Conservation (phyloP, 2,888 invertebrate species). For the Siphlonurus alternatus region DNA sequence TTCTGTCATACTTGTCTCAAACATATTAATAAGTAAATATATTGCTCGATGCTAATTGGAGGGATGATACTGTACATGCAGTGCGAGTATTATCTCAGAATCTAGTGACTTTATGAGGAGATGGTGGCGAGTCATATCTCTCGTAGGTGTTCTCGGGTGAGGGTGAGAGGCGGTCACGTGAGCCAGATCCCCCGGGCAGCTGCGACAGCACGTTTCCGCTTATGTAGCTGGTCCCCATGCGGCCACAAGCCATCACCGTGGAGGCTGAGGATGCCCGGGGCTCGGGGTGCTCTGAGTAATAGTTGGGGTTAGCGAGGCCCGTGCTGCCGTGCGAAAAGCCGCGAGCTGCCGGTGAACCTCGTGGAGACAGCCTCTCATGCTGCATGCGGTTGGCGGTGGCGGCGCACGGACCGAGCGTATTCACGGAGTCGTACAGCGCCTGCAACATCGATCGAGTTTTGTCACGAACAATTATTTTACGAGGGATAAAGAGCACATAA, state of each 20-base stretch:
- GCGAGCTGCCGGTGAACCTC: not conserved
- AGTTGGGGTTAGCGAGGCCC: conserved; percentile 17
- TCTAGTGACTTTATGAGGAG: conserved; percentile 19
- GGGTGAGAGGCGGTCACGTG: not conserved
- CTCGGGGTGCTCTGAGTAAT: conserved; percentile 17
- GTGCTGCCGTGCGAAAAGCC: not conserved
- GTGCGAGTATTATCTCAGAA: too few species aligned
- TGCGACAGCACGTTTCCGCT: not conserved
- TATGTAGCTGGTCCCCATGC: not conserved
- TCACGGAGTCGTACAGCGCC: conserved; percentile 21
- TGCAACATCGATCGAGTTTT: too few species aligned
- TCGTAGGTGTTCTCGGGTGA: conserved; percentile 18
- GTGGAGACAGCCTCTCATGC: not conserved
- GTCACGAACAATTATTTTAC: too few species aligned
- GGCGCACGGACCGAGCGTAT: not conserved
- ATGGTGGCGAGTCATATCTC: conserved; percentile 19
- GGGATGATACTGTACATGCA: too few species aligned
- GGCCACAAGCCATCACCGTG: not conserved
- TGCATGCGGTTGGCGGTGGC: not conserved
- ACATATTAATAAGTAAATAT: too few species aligned
- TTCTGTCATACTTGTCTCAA: too few species aligned
- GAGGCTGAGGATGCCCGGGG: not conserved
- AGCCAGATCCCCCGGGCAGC: not conserved
- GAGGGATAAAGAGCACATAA: too few species aligned
- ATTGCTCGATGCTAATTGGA: too few species aligned